phyloP scores from a whole-genome alignment of 2,797 vertebrate species.

The Sebastes taczanowskii region DNA sequence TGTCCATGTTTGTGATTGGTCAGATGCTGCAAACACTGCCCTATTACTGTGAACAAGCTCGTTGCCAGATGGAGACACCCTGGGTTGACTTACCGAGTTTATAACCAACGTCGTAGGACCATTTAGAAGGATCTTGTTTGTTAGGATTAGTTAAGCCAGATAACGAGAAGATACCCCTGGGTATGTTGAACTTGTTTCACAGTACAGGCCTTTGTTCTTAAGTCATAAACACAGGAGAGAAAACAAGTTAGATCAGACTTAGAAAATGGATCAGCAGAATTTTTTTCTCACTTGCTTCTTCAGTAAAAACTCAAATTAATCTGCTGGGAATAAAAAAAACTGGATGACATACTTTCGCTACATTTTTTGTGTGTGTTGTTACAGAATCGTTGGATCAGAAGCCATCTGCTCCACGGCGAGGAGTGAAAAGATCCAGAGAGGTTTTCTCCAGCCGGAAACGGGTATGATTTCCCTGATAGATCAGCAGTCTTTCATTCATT shows the following conservation, averaged over 20 bases:
- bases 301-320: too few relatives aligned
- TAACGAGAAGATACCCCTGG: too few relatives aligned
- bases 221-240: neutral
- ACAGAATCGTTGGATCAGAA: slow-evolving; percentile 43
- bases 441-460: slow-evolving; percentile 57
- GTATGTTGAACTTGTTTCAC: too few relatives aligned
- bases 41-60: too few relatives aligned
- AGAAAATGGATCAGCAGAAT: neutral
- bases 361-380: slow-evolving; percentile 1
- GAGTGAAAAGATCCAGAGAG: slow-evolving; percentile 71
- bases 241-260: neutral
- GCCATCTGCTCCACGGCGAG: slow-evolving; percentile 39
- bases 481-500: neutral
- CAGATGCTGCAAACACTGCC: too few relatives aligned
- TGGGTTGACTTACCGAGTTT: too few relatives aligned
- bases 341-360: neutral
- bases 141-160: too few relatives aligned
- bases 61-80: too few relatives aligned
- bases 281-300: neutral
- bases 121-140: too few relatives aligned
- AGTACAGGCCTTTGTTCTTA: too few relatives aligned
- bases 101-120: too few relatives aligned
- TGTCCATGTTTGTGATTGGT: too few relatives aligned
- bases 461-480: slow-evolving; percentile 35
- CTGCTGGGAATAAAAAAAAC: neutral